Conservation (phyloP, 1,140 invertebrate genomes). For the Stegodyphus mimosarum region DNA sequence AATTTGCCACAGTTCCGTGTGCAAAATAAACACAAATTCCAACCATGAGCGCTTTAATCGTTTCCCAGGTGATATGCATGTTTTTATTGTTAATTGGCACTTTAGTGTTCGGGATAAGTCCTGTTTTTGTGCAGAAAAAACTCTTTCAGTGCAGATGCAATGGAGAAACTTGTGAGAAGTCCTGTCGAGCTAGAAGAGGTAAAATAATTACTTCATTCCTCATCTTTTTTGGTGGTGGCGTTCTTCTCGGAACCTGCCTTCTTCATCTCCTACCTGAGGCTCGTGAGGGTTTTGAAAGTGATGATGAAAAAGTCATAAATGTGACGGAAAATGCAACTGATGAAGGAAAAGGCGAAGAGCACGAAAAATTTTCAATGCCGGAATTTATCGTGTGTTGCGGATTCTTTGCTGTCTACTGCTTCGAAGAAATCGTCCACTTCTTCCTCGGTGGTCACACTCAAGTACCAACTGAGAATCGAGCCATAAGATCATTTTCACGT, state of each 20-base stretch:
- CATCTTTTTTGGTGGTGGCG: constrained; percentile 79
- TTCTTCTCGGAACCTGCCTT: constrained; percentile 83
- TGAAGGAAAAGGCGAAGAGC: neutral
- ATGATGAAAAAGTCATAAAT: constrained; percentile 68
- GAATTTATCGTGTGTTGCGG: constrained; percentile 53
- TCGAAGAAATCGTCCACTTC: constrained; percentile 53
- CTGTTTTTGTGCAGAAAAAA: constrained; percentile 31
- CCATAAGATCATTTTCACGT: constrained; percentile 25
- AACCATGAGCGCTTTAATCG: neutral
- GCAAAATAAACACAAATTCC: neutral
- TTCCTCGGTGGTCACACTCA: constrained; percentile 40
- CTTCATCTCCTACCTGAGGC: constrained; percentile 89
- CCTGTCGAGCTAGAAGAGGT: constrained; percentile 18
- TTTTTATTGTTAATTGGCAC: constrained; percentile 53
- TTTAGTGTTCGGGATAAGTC: constrained; percentile 26
- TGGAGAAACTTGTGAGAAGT: neutral
- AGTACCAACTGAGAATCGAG: constrained; percentile 28
- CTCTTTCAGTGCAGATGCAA: constrained; percentile 13
- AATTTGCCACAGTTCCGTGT: neutral
- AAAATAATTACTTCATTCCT: constrained; percentile 53
- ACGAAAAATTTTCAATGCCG: constrained; percentile 39
- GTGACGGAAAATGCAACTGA: neutral
- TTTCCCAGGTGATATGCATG: constrained; percentile 12
- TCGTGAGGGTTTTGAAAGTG: constrained; percentile 70
- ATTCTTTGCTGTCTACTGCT: constrained; percentile 45